A percentile compares a stretch with the other conserved stretches of the same genome.
These are phyloP conservation scores for Ochlodes sylvanus DNA, from an alignment of 2,888 invertebrate genomes.

Conservation along the genomic window DNA sequence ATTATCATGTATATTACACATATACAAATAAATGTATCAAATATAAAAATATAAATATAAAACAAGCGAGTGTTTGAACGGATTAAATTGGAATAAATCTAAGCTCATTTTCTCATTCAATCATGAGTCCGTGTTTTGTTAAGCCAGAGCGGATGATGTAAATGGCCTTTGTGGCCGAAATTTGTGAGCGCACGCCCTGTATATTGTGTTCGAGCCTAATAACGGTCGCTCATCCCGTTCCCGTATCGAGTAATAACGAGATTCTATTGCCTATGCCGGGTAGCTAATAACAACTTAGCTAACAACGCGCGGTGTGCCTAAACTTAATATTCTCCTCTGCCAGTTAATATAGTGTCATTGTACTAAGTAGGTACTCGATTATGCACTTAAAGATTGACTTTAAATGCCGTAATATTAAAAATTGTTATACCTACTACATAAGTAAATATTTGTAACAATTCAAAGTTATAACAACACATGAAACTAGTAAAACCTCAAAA, in stretches of 20 bases:
- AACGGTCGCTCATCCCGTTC: slow-evolving; percentile 25
- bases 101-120: slow-evolving; percentile 13
- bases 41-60: neutral
- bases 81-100: slow-evolving; percentile 22
- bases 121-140: slow-evolving; percentile 18
- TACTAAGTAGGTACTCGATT: neutral
- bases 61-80: neutral
- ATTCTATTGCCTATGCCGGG: slow-evolving; percentile 34
- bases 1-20: no score
- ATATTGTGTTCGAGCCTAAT: slow-evolving; percentile 37
- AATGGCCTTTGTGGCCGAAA: slow-evolving; percentile 49
- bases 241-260: slow-evolving; percentile 37
- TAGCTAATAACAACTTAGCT: slow-evolving; percentile 32
- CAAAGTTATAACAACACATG: slow-evolving; percentile 24
- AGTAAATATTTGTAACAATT: slow-evolving; percentile 13
- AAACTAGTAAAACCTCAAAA: slow-evolving; percentile 30
- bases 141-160: slow-evolving; percentile 37
- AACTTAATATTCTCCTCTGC: slow-evolving; percentile 20
- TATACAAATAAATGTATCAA: no score
- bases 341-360: neutral
- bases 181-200: slow-evolving; percentile 39
- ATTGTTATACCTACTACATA: no score
- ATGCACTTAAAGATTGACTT: no score
- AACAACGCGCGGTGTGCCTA: slow-evolving; percentile 24
- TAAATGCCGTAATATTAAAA: no score